phyloP scores from a whole-genome alignment of 2,113 vertebrate genomes.

The Bufo gargarizans region DNA sequence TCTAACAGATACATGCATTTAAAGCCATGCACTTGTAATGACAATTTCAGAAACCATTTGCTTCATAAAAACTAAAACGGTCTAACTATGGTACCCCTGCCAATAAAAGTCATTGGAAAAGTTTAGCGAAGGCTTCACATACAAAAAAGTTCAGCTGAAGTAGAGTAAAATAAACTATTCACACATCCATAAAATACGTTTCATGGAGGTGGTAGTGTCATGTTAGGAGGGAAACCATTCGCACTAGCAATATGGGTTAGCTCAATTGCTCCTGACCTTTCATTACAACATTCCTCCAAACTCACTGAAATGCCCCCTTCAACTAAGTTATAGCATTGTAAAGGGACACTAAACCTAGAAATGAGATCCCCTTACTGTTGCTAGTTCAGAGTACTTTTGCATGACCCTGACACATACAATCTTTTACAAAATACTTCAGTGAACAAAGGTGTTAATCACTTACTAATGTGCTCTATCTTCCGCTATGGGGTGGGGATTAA shows the following conservation, averaged over 20 bases:
- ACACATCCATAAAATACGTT: not conserved
- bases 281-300: not conserved
- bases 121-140: not conserved
- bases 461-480: no score
- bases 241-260: not conserved
- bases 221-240: not conserved
- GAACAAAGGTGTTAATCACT: no score
- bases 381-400: no score
- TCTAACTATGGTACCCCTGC: not conserved
- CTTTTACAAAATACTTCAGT: no score
- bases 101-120: not conserved
- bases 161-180: not conserved
- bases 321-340: no score
- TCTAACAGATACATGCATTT: constrained; percentile 14
- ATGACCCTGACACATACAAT: no score
- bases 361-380: no score
- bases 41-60: not conserved
- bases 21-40: constrained; percentile 24
- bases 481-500: no score
- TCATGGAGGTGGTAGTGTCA: not conserved
- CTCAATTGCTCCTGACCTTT: not conserved
- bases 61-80: not conserved
- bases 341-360: no score
- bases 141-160: not conserved
- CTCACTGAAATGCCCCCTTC: no score